Evolutionary conservation across 2,113 vertebrate species (phyloP).

Genomic region (Bambusicola thoracicus): DNA sequence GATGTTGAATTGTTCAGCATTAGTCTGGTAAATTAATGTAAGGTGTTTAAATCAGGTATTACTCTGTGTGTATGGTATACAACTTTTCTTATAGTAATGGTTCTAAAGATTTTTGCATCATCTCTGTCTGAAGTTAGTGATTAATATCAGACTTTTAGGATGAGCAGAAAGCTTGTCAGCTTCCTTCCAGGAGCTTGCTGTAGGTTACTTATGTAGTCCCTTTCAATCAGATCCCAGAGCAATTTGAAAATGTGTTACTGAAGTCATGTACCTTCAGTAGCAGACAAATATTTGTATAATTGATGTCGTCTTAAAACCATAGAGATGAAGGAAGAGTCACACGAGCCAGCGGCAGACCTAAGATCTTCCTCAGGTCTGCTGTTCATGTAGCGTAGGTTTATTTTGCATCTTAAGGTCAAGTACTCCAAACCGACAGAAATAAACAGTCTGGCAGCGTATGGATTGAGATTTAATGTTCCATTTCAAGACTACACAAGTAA

Average conservation of each 20-base stretch:
- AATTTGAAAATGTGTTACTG: neutral
- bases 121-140: neutral
- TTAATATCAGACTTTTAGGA: neutral
- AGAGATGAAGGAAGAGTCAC: neutral
- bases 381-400: neutral
- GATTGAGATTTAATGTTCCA: neutral
- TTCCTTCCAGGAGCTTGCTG: neutral
- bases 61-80: fast-evolving
- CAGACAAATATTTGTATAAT: neutral
- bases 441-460: neutral
- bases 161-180: neutral
- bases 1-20: neutral
- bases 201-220: neutral
- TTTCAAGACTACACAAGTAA: neutral
- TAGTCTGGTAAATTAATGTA: neutral
- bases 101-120: neutral
- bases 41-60: neutral
- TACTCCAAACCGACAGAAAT: constrained; percentile 2
- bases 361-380: neutral
- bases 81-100: neutral
- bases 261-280: neutral
- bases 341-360: neutral
- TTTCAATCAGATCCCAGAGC: neutral
- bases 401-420: constrained; percentile 7
- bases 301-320: neutral